A percentile compares a stretch with the other conserved stretches of the same genome.
Evolutionary conservation across 2,888 invertebrate genomes (phyloP).

Genomic region (Entomobrya proxima): DNA sequence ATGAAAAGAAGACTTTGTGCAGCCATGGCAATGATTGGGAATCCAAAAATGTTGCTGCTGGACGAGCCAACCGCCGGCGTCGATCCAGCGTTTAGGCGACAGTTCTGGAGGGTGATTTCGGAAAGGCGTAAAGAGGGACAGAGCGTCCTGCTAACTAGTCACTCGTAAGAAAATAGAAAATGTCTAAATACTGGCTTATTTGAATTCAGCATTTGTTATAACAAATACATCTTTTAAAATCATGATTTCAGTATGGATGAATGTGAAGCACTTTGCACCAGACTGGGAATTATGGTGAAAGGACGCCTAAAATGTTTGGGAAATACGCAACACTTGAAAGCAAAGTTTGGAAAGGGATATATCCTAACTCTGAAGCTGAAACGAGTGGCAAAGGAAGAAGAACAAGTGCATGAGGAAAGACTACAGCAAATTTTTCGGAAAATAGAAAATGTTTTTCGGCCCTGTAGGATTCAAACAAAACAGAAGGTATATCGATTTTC

Average conservation of each 20-base stretch:
- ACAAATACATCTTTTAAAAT: neutral
- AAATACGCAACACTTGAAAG: conserved; percentile 86
- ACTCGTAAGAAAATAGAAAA: conserved; percentile 78
- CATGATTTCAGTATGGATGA: conserved; percentile 87
- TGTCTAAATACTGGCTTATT: neutral
- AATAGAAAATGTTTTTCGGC: neutral
- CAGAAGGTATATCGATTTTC: neutral
- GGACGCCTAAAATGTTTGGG: conserved; percentile 86
- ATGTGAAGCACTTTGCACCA: conserved; percentile 81
- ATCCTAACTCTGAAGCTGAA: conserved; percentile 77
- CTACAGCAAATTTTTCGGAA: neutral
- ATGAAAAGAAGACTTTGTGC: conserved; percentile 14
- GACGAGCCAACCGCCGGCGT: conserved; percentile 85
- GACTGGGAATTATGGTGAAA: conserved; percentile 88
- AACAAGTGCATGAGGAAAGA: neutral
- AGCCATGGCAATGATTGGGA: conserved; percentile 83
- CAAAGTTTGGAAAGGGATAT: conserved; percentile 84
- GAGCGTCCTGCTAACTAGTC: conserved; percentile 88
- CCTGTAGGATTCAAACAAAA: neutral
- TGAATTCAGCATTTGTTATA: neutral
- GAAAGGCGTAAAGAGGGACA: conserved; percentile 84
- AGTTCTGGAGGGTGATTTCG: conserved; percentile 86
- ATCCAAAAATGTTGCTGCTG: conserved; percentile 83
- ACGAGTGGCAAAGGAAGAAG: conserved; percentile 72
- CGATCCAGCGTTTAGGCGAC: conserved; percentile 87